Percentiles rank a stretch among this genome's conserved stretches.
Conservation (phyloP, 2,113 vertebrate species). For the Catharus fuscescens region DNA sequence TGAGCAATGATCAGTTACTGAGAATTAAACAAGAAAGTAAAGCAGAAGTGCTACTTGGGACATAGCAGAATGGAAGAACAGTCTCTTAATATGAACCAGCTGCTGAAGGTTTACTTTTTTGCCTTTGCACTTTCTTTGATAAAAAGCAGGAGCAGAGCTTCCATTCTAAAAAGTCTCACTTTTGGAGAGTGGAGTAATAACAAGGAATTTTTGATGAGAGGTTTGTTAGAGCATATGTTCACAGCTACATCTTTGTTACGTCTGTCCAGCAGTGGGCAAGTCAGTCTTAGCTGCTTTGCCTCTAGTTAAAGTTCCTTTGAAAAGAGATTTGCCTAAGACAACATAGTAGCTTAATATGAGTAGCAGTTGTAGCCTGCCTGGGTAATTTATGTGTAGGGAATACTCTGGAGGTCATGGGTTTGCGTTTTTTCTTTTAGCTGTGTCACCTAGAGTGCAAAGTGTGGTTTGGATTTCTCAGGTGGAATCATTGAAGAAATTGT, state of each 20-base stretch:
- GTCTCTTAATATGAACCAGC: background rate
- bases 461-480: background rate
- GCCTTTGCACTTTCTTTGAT: background rate
- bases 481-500: background rate
- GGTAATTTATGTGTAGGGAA: background rate
- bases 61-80: background rate
- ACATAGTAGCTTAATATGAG: rapidly evolving
- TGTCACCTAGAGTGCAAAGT: background rate
- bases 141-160: background rate
- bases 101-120: background rate
- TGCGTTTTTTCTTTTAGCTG: background rate
- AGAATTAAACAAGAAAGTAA: background rate
- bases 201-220: background rate
- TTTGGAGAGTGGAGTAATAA: background rate
- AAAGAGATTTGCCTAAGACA: background rate
- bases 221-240: background rate
- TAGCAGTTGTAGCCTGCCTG: background rate
- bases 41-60: background rate
- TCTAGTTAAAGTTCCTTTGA: background rate
- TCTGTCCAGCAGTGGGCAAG: background rate
- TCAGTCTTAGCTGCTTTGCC: background rate
- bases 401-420: background rate
- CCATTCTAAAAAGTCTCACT: background rate
- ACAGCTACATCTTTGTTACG: rapidly evolving
- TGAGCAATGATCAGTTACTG: background rate